Evolutionary conservation across 2,113 vertebrate genomes (phyloP), one percentile per base, ranked within the genome.

Genomic region (Sakesphorus luctuosus): DNA sequence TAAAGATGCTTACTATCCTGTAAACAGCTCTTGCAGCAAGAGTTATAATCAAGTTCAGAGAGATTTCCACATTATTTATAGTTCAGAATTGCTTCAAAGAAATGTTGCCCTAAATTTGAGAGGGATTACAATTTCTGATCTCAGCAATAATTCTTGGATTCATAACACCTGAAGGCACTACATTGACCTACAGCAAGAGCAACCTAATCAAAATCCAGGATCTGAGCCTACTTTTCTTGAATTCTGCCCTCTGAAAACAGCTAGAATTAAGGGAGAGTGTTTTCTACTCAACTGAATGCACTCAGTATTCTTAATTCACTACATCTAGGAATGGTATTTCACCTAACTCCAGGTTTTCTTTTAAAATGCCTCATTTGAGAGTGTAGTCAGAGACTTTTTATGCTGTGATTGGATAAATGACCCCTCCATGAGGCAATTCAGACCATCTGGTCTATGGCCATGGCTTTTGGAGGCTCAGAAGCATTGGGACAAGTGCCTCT

Each of bases 71-170:
- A 24, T 88, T 84, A 84, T 93, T 92, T 87, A 33, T 89, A 89
- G 83, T 67, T 90, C 76, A 83, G n/a, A 50, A 29, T 65, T 88
- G n/a, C 73, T 91, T 90, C 69, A 92, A 95, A 89, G 61, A 79
- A 84, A 90, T 28, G 46, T 72, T 96, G 79, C 65, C 62, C 76
- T 96, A 88, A 93, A 92, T 92, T 81, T 84, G 31, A 76, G 52
- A 84, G 52, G 9, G 46, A 82, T 86, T 93, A 38, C 35, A 65
- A 18, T 52, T 91, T 76, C 88, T 86, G 90, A 83, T 94, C 82
- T 93, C 63, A 95, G 86, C 86, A 89, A 80, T 71, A 71, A 84
- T 12, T 14, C 53, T 92, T 80, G 33, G 56, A 87, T 81, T 94
- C 25, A 14, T 52, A 86, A 52, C 35, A 71, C 79, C 69, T 92